Percentiles rank a stretch among this genome's conserved stretches.
These are phyloP conservation scores for Oceanodroma tethys DNA, from an alignment of 2,113 vertebrate genomes.

Conservation along the genomic window DNA sequence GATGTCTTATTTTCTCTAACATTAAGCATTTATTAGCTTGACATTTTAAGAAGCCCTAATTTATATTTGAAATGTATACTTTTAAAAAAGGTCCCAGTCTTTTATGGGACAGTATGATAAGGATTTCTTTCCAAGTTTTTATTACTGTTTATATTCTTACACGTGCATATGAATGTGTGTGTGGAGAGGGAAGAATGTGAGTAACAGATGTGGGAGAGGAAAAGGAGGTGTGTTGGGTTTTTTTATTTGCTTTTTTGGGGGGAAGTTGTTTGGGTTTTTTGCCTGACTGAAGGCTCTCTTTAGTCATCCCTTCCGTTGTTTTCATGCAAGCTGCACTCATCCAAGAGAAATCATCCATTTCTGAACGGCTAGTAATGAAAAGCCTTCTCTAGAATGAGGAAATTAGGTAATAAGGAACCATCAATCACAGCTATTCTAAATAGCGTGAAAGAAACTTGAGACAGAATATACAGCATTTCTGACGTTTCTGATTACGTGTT, in stretches of 20 bases:
- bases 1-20: background rate
- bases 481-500: fast-evolving
- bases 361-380: background rate
- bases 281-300: background rate
- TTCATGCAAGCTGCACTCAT: background rate
- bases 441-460: background rate
- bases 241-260: background rate
- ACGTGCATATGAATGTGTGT: background rate
- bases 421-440: background rate
- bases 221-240: background rate
- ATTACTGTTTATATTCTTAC: background rate
- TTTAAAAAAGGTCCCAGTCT: background rate
- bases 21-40: background rate
- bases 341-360: background rate
- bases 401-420: background rate
- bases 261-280: background rate
- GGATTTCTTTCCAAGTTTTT: background rate
- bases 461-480: background rate
- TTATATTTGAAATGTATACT: background rate
- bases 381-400: background rate
- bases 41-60: background rate
- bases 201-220: background rate
- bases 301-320: background rate
- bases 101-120: background rate
- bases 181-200: background rate